Percentiles rank a stretch among this genome's conserved stretches.
Conservation (phyloP, 2,113 vertebrate species). For the Prinia subflava region DNA sequence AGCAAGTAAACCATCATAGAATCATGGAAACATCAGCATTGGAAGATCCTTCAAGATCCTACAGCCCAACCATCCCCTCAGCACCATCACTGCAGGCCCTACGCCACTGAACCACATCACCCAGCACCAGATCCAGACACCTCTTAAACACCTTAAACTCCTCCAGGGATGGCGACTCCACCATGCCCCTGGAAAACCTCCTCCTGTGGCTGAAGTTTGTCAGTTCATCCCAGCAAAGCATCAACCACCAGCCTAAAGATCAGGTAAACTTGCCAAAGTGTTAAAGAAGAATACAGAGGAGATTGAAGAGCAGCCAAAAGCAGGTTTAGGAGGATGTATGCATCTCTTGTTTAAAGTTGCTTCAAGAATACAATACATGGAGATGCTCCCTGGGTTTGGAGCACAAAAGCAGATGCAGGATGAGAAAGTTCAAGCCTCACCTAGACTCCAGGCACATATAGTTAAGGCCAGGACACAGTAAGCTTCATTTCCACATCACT, state of each 20-base stretch:
- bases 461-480: not conserved
- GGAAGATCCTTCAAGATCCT: not conserved
- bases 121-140: not conserved
- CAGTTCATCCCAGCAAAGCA: not conserved
- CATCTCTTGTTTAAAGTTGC: not conserved
- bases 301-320: not conserved
- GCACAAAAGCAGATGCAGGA: not conserved
- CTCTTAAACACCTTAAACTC: not conserved
- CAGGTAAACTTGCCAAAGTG: accelerated
- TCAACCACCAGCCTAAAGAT: not conserved
- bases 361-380: not conserved
- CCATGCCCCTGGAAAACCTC: not conserved
- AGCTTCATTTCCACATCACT: not conserved
- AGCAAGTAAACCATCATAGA: not conserved
- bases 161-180: not conserved
- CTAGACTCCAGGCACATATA: accelerated
- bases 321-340: accelerated
- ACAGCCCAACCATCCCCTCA: too few species aligned
- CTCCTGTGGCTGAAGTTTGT: not conserved
- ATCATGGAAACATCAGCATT: not conserved
- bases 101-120: not conserved
- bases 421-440: not conserved
- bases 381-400: not conserved
- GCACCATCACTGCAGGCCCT: not conserved
- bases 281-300: not conserved